phyloP scores from a whole-genome alignment of 2,888 invertebrate genomes.

The Amblyjoppa proteus region DNA sequence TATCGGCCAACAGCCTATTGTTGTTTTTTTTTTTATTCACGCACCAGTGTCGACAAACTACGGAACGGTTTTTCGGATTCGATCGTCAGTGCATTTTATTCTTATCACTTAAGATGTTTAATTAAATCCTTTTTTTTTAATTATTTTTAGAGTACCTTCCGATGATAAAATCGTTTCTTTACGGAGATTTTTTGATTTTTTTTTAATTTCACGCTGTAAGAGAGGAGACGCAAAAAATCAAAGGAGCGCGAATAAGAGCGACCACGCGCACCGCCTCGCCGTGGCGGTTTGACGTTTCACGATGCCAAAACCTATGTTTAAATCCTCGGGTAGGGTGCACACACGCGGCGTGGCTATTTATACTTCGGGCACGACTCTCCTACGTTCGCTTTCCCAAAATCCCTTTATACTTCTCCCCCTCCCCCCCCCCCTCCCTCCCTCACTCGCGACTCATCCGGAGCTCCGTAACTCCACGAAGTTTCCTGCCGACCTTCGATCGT shows the following conservation, averaged over 20 bases:
- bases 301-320: conserved; percentile 84
- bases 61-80: background rate
- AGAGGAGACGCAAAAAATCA: background rate
- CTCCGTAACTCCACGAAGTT: background rate
- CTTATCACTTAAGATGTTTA: background rate
- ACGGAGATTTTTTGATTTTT: background rate
- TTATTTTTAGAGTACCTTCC: background rate
- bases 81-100: background rate
- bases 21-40: background rate
- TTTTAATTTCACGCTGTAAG: background rate
- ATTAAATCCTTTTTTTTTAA: background rate
- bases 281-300: conserved; percentile 83
- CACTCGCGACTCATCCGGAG: background rate
- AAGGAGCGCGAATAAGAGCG: conserved; percentile 66
- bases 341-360: conserved; percentile 81
- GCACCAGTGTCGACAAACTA: background rate
- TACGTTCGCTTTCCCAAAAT: conserved; percentile 73
- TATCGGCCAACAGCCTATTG: background rate
- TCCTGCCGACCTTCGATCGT: background rate
- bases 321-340: conserved; percentile 81
- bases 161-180: too few relatives aligned
- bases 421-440: conserved; percentile 14
- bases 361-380: conserved; percentile 76
- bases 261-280: conserved; percentile 80
- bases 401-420: conserved; percentile 65